Evolutionary conservation across 35 echinoderm and acorn worm genomes (phyloP).

Genomic region (Lytechinus variegatus): DNA sequence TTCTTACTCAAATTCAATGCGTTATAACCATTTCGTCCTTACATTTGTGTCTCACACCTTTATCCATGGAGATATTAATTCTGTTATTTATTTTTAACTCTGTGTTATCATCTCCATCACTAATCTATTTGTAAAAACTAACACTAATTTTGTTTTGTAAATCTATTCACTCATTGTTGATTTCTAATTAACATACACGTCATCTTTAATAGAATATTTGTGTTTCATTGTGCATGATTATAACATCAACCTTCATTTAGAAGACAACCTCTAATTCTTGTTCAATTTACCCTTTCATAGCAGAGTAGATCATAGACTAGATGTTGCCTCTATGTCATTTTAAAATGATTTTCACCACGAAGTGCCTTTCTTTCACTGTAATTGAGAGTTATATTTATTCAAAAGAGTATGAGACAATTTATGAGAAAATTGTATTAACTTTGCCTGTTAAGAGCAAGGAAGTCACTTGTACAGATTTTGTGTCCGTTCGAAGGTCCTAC

Average conservation of each 20-base stretch:
- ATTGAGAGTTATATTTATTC: background rate
- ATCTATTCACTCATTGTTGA: background rate
- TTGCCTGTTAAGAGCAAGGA: background rate
- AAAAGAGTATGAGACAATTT: background rate
- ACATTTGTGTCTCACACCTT: background rate
- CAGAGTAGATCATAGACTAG: background rate
- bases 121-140: background rate
- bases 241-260: background rate
- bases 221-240: background rate
- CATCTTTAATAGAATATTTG: background rate
- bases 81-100: background rate
- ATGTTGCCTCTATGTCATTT: background rate
- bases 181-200: background rate
- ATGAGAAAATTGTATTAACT: background rate
- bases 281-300: background rate
- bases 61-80: background rate
- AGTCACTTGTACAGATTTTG: background rate
- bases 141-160: background rate
- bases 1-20: too few species aligned
- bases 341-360: background rate
- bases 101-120: background rate
- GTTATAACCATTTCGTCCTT: too few species aligned
- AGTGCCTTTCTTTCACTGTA: slow-evolving; percentile 18
- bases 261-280: background rate
- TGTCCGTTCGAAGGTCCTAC: too few species aligned